Base-by-base conservation (phyloP, 2,113 vertebrate genomes). In the Empidonax traillii region DNA sequence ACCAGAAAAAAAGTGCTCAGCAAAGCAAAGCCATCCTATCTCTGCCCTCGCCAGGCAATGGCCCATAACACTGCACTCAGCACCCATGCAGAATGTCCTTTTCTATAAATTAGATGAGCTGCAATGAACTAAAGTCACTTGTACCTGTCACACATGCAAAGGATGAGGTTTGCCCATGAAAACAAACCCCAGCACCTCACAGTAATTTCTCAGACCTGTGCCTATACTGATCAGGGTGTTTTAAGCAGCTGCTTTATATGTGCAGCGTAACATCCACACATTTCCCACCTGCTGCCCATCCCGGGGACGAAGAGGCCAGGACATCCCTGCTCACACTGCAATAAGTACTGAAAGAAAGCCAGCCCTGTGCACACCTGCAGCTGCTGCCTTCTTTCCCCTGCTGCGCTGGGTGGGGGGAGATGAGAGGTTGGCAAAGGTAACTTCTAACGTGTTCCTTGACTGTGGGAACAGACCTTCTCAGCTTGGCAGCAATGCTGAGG, bases 351-450 rank as follows among this genome's bases (percentile, higher is more conserved):
- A 35, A 58, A 27, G 52, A 17, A 80, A 35, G 53, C 56, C 23
- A 80, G 28, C 20, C 35, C 69, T 2, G 1, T 0, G 44, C 31
- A 20, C 37, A 68, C 22, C 73, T 47, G 53, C 62, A 79, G 80
- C 85, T 39, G 51, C 65, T 0, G 0, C 51, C 75, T 51, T 16
- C 41, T 24, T 28, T 21, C 24, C 35, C 46, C 44, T 1, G 65
- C 84, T 44, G n/a, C 0, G 0, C 43, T 37, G 58, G 9, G 24
- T 4, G 16, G 10, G 28, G 71, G 43, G 31, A 18, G 67, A 28
- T 3, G 39, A 24, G 13, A 28, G 61, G 46, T 2, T 82, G 73
- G 82, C n/a, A 56, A 69, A 94, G 82, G 35, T 47, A 16, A 77
- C 55, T 19, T 58, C 33, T 62, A 24, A 55, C 46, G 21, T 7